phyloP scores from a whole-genome alignment of 2,888 invertebrate species.

The Phyllotreta striolata region DNA sequence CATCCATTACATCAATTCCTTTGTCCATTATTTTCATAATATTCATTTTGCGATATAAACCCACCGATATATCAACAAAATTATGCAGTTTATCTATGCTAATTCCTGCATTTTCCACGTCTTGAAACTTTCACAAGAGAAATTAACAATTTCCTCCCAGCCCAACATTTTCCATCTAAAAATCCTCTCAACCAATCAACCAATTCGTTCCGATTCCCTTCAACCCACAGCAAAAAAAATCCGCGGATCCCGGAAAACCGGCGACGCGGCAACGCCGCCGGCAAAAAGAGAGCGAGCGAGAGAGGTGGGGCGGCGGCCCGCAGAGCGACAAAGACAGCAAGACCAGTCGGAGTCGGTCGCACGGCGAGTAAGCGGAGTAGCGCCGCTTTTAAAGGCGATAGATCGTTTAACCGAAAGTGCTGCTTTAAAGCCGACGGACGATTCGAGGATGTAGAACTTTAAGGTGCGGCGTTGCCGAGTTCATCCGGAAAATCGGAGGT shows the following conservation, averaged over 20 bases:
- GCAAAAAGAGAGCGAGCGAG: slow-evolving; percentile 15
- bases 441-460: slow-evolving; percentile 32
- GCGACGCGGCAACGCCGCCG: neutral
- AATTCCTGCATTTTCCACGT: neutral
- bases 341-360: slow-evolving; percentile 41
- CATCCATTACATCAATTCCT: no score
- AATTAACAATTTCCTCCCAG: slow-evolving; percentile 3
- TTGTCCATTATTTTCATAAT: no score
- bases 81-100: neutral
- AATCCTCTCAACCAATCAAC: no score
- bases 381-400: slow-evolving; percentile 50
- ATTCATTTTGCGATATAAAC: no score
- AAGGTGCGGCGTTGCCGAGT: slow-evolving; percentile 32
- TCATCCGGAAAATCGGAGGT: neutral
- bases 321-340: slow-evolving; percentile 22
- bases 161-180: neutral
- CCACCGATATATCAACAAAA: neutral
- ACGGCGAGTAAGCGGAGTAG: slow-evolving; percentile 38
- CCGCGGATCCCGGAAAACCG: neutral
- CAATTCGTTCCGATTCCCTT: slow-evolving; percentile 5
- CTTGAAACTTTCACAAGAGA: neutral
- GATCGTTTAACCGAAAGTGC: slow-evolving; percentile 30
- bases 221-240: slow-evolving; percentile 3
- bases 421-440: slow-evolving; percentile 39
- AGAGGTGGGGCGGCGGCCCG: slow-evolving; percentile 11